phyloP scores from a whole-genome alignment of 2,113 vertebrate genomes.

The Macquaria ambigua region DNA sequence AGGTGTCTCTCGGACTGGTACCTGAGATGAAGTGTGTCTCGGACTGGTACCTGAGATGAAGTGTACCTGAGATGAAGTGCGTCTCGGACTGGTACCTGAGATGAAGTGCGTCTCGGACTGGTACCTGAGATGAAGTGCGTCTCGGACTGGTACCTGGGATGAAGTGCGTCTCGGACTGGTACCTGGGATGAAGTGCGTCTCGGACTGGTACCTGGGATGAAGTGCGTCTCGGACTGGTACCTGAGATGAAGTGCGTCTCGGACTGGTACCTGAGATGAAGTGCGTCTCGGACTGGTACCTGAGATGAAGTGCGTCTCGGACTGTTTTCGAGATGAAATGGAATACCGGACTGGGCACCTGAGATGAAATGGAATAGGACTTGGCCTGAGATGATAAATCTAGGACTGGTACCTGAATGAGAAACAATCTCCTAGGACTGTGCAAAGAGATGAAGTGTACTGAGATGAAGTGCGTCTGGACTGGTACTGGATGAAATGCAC shows the following conservation, averaged over 20 bases:
- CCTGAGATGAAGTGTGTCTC: too few relatives aligned
- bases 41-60: too few relatives aligned
- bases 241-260: conserved; percentile 92
- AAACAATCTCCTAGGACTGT: too few relatives aligned
- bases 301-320: conserved; percentile 94
- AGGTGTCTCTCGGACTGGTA: conserved; percentile 63
- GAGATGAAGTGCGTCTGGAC: too few relatives aligned
- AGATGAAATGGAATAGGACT: too few relatives aligned
- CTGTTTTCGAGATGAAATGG: too few relatives aligned
- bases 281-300: conserved; percentile 90
- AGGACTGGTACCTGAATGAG: too few relatives aligned
- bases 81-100: conserved; percentile 90
- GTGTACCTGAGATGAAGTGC: conserved; percentile 90
- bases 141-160: conserved; percentile 89
- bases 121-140: conserved; percentile 91
- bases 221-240: conserved; percentile 91
- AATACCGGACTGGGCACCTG: too few relatives aligned
- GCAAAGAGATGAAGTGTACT: too few relatives aligned
- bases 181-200: conserved; percentile 92
- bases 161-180: conserved; percentile 92
- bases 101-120: conserved; percentile 93
- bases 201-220: conserved; percentile 89
- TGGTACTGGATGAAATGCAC: too few relatives aligned
- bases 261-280: conserved; percentile 90
- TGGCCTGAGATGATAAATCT: too few relatives aligned